Evolutionary conservation across 2,888 invertebrate species (phyloP), one percentile per base, ranked within the genome.

Genomic region (Oligia fasciuncula): DNA sequence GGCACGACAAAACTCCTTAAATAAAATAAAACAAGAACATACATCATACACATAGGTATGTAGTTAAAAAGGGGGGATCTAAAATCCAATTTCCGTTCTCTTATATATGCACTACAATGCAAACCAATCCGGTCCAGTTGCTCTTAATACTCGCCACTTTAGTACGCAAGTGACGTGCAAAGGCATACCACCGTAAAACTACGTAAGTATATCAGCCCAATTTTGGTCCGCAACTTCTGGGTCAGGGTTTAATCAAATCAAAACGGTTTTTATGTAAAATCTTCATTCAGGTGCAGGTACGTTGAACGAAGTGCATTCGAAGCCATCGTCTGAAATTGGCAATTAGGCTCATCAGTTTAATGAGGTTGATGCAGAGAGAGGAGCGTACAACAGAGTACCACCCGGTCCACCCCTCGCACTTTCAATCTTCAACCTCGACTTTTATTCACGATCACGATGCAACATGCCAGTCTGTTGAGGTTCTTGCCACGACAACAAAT

Each of bases 51-150:
- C 5, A 54, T 11, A n/a, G n/a, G n/a, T n/a, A 54, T 72, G 68
- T 54, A 66, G 69, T 69, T 46, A 46, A 19, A 19, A 43, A 67
- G 51, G 29, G 66, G 63, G 14, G 60, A 73, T 66, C 63, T 43
- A 63, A 77, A 88, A 89, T 90, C 88, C 89, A 92, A 92, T 93
- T 91, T 92, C 92, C 91, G 91, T 76, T 91, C 83, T 87, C 86
- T 88, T 89, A 90, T 89, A 90, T 89, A 90, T 79, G 71, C 76
- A 76, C n/a, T 68, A 74, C 74, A 84, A 84, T 78, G 35, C 91
- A 90, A 90, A 86, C 85, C 88, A 89, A 83, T 85, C 82, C 77
- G 81, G 84, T 87, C 85, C 88, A 88, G 85, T 89, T 88, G 86
- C 85, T 88, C 82, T 88, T 84, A 89, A 87, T 90, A 86, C 82